A percentile compares a stretch with the other conserved stretches of the same genome.
Conservation (phyloP, 2,888 invertebrate genomes). For the Nemurella pictetii region DNA sequence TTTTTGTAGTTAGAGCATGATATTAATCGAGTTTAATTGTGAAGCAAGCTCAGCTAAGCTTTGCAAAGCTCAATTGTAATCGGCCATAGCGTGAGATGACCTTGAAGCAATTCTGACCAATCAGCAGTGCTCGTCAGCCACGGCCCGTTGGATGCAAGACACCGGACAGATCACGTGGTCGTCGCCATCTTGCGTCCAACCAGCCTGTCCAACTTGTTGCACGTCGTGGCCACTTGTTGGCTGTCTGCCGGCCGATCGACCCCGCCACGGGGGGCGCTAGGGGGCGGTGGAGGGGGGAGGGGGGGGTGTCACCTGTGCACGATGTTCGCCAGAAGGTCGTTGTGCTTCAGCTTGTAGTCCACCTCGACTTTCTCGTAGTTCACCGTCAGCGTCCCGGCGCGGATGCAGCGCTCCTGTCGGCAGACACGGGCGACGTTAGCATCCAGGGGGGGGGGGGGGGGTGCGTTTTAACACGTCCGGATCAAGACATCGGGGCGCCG, state of each 20-base stretch:
- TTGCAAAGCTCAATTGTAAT: neutral
- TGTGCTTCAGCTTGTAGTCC: conserved; percentile 90
- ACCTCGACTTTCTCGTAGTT: conserved; percentile 90
- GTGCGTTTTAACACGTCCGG: neutral
- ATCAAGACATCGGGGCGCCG: neutral
- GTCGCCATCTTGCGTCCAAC: neutral
- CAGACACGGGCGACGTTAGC: conserved; percentile 25
- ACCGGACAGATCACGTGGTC: neutral
- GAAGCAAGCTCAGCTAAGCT: too few relatives aligned
- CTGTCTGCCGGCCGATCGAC: neutral
- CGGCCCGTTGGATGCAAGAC: neutral
- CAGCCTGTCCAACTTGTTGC: neutral
- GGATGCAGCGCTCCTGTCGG: conserved; percentile 76
- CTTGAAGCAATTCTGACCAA: neutral
- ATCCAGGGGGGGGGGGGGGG: too few relatives aligned
- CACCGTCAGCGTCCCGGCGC: conserved; percentile 88
- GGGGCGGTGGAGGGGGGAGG: neutral
- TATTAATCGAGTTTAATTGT: neutral
- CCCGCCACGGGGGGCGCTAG: neutral
- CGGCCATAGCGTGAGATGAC: neutral
- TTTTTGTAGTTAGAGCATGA: neutral
- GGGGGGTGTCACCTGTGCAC: conserved; percentile 79
- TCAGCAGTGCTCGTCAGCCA: too few relatives aligned
- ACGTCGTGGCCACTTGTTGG: neutral
- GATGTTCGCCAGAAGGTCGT: conserved; percentile 89